Percentiles rank a stretch among this genome's conserved stretches.
Conservation (phyloP, 2,797 vertebrate genomes). For the Gadopsis marmoratus region DNA sequence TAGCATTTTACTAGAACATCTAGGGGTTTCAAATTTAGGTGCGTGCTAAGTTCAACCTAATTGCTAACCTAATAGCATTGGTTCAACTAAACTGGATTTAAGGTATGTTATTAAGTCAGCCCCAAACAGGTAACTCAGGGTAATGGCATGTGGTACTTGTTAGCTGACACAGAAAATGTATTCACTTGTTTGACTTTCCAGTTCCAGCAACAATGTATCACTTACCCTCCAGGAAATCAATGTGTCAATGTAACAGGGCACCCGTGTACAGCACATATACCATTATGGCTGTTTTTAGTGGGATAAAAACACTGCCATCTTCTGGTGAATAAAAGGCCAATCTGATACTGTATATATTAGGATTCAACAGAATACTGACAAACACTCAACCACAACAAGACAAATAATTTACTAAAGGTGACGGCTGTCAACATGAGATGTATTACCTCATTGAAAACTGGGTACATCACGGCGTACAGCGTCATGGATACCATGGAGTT, state of each 20-base stretch:
- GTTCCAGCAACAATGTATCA: not conserved
- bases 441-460: conserved; percentile 97
- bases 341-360: not conserved
- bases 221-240: not conserved
- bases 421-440: no score
- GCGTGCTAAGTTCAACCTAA: not conserved
- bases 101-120: not conserved
- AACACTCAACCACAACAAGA: not conserved
- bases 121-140: no score
- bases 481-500: conserved; percentile 99
- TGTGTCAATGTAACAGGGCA: not conserved
- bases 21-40: not conserved
- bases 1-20: not conserved
- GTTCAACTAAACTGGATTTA: not conserved
- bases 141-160: not conserved
- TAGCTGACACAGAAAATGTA: not conserved
- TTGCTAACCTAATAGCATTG: no score
- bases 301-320: not conserved
- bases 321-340: not conserved
- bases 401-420: not conserved
- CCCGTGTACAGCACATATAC: not conserved
- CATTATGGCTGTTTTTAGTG: not conserved
- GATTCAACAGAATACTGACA: not conserved
- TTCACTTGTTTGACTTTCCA: not conserved
- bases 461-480: conserved; percentile 98